phyloP scores from a whole-genome alignment of 2,888 invertebrate genomes.

The Dichetophora obliterata region DNA sequence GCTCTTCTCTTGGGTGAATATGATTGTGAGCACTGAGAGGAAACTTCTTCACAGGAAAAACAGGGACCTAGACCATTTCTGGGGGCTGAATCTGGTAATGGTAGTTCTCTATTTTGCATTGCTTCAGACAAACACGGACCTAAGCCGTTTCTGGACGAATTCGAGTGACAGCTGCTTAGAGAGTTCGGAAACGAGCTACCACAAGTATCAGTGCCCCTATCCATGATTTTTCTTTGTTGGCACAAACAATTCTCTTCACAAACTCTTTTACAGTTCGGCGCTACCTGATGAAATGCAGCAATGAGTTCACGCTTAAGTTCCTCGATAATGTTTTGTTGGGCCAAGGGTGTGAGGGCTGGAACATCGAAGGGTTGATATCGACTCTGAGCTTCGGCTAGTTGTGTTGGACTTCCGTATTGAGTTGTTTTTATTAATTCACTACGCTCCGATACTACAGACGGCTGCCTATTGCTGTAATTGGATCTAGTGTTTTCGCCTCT shows the following conservation, averaged over 20 bases:
- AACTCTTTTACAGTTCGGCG: background rate
- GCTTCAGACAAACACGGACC: too few species aligned
- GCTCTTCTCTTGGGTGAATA: too few species aligned
- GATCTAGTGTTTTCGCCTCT: too few species aligned
- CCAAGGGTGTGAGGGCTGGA: background rate
- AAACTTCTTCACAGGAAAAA: too few species aligned
- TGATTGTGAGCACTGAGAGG: too few species aligned
- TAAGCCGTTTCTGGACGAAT: too few species aligned
- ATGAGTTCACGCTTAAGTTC: conserved; percentile 20
- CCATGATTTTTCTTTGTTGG: background rate
- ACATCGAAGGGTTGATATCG: background rate
- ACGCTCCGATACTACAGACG: background rate
- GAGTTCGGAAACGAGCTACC: too few species aligned
- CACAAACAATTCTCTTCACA: background rate
- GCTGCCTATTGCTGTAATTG: background rate
- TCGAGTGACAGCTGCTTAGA: too few species aligned
- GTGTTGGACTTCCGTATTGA: background rate
- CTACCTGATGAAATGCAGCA: background rate
- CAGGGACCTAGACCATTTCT: too few species aligned
- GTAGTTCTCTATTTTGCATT: too few species aligned
- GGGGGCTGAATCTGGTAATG: too few species aligned
- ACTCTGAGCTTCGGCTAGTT: background rate
- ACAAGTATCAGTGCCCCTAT: background rate
- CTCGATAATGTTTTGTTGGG: conserved; percentile 6
- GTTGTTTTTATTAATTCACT: background rate